A percentile compares a stretch with the other conserved stretches of the same genome.
phyloP scores from a whole-genome alignment of 2,797 vertebrate genomes.

The Semotilus atromaculatus region DNA sequence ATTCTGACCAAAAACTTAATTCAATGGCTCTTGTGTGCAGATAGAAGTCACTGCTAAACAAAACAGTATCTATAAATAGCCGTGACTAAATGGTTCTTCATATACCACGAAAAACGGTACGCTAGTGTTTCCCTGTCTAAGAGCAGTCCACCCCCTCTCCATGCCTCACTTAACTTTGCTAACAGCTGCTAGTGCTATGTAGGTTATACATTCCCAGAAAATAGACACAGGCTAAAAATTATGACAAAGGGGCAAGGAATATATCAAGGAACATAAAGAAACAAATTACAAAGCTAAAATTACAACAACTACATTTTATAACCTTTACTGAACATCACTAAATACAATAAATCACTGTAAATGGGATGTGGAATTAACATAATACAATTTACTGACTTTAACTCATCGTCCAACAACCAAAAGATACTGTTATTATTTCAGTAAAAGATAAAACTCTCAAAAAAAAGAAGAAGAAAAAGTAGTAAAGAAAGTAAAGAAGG shows the following conservation, averaged over 20 bases:
- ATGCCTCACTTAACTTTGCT: constrained; percentile 34
- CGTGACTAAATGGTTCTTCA: constrained; percentile 20
- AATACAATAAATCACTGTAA: background rate
- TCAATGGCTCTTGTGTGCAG: background rate
- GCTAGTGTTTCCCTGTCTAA: constrained; percentile 30
- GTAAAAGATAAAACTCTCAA: background rate
- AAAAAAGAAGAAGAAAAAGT: background rate
- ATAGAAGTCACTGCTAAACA: constrained; percentile 12
- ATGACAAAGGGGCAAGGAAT: constrained; percentile 27
- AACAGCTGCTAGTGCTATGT: constrained; percentile 69
- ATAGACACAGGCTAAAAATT: constrained; percentile 15
- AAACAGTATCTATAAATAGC: constrained; percentile 34
- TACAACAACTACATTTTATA: background rate
- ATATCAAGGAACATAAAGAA: background rate
- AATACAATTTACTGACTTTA: background rate
- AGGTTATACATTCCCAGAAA: constrained; percentile 55
- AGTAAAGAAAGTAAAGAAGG: background rate
- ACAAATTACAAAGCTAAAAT: background rate
- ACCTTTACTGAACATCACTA: background rate
- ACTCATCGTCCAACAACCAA: background rate
- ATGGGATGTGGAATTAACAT: background rate
- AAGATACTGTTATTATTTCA: background rate
- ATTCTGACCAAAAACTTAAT: background rate
- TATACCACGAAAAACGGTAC: constrained; percentile 35
- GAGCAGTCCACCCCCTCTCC: constrained; percentile 19